These are phyloP conservation scores for Hydrocynus forskahlii DNA, from an alignment of 2,797 vertebrate species.

Conservation along the genomic window DNA sequence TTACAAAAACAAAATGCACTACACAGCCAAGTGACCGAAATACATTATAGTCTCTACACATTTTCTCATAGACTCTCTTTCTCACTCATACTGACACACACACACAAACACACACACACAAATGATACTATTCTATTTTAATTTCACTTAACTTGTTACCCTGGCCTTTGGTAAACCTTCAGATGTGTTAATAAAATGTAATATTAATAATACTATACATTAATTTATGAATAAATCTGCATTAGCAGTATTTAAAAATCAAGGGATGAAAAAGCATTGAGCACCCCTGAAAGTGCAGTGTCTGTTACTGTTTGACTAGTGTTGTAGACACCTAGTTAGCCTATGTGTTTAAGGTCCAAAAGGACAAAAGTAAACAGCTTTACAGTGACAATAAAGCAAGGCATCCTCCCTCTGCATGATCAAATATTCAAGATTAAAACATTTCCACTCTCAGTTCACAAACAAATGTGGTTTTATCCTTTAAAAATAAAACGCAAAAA, in stretches of 20 bases:
- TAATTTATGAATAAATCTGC: slow-evolving; percentile 2
- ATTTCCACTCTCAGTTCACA: neutral
- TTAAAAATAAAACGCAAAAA: neutral
- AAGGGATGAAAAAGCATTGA: neutral
- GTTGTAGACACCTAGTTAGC: neutral
- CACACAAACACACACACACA: neutral
- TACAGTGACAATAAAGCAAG: slow-evolving; percentile 23
- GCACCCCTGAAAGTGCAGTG: neutral
- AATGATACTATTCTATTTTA: neutral
- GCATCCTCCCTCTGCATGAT: neutral
- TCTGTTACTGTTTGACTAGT: neutral
- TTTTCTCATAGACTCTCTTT: neutral
- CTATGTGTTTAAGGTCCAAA: slow-evolving; percentile 6
- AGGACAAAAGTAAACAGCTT: slow-evolving; percentile 22
- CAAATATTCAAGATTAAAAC: slow-evolving; percentile 30
- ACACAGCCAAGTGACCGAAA: slow-evolving; percentile 4
- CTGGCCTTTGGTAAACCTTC: slow-evolving; percentile 2
- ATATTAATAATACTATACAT: neutral
- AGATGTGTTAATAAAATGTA: slow-evolving; percentile 4
- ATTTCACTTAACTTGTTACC: neutral
- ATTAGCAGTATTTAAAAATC: neutral
- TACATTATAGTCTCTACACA: neutral
- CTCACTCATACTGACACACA: slow-evolving; percentile 1
- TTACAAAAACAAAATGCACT: slow-evolving; percentile 37
- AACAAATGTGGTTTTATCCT: neutral